A percentile compares a stretch with the other conserved stretches of the same genome.
phyloP scores from a whole-genome alignment of 2,113 vertebrate species.

The Oostethus manadensis region DNA sequence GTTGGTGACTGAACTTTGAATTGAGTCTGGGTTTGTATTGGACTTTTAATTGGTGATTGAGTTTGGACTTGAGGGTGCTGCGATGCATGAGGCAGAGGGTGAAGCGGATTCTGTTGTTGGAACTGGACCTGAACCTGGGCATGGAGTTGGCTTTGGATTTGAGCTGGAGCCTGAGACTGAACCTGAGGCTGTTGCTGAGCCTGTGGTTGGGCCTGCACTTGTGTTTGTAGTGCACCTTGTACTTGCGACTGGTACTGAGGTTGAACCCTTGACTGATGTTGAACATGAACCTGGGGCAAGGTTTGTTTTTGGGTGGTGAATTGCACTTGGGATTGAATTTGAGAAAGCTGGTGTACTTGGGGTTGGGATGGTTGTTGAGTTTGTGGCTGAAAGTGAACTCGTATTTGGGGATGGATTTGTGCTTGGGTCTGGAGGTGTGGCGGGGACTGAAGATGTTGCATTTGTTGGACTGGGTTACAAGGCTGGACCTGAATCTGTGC shows the following conservation, averaged over 20 bases:
- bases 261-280: constrained; percentile 48
- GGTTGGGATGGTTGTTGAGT: constrained; percentile 26
- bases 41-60: constrained; percentile 49
- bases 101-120: constrained; percentile 55
- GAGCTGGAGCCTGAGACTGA: constrained; percentile 42
- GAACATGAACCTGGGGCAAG: constrained; percentile 26
- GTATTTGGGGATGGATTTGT: constrained; percentile 56
- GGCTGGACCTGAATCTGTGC: constrained; percentile 59
- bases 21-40: constrained; percentile 61
- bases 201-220: constrained; percentile 36
- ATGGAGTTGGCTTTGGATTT: constrained; percentile 49
- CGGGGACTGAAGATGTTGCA: constrained; percentile 45
- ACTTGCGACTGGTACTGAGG: constrained; percentile 54
- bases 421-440: constrained; percentile 35
- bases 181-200: constrained; percentile 66
- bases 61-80: constrained; percentile 44
- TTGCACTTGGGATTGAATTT: constrained; percentile 53
- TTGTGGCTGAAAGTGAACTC: constrained; percentile 67
- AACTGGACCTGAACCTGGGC: constrained; percentile 66
- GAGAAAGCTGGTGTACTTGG: constrained; percentile 50
- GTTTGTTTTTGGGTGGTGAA: constrained; percentile 37
- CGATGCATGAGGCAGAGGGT: constrained; percentile 66
- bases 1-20: constrained; percentile 65
- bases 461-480: constrained; percentile 48
- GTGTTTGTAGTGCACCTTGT: constrained; percentile 49